Conservation (phyloP, 2,113 vertebrate species). For the Pelecanus crispus region DNA sequence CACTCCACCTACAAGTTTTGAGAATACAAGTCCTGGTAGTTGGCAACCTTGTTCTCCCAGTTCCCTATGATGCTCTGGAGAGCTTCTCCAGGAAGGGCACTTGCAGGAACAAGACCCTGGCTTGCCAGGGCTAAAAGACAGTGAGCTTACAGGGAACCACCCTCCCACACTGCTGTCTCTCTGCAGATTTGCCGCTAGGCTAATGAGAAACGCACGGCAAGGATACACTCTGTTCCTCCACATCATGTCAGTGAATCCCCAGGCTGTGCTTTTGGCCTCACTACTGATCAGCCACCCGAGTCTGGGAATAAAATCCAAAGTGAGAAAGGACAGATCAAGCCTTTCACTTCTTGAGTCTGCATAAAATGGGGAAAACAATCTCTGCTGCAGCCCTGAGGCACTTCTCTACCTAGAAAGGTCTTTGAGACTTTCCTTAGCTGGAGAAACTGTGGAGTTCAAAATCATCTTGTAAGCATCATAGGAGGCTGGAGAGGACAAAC, state of each 20-base stretch:
- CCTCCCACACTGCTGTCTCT: neutral
- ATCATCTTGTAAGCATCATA: neutral
- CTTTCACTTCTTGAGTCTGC: neutral
- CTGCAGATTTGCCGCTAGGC: neutral
- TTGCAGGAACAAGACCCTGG: neutral
- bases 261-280: neutral
- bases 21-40: neutral
- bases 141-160: neutral
- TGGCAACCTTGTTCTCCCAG: neutral
- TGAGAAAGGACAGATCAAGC: neutral
- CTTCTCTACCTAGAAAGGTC: neutral
- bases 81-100: neutral
- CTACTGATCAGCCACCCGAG: neutral
- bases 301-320: neutral
- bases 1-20: neutral
- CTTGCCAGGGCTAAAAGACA: neutral
- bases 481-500: neutral
- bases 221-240: neutral
- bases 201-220: neutral
- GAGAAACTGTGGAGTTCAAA: neutral
- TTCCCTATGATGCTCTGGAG: neutral
- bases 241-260: neutral
- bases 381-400: neutral
- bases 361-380: neutral
- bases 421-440: neutral